Evolutionary conservation across 2,888 invertebrate species (phyloP), one percentile per base, ranked within the genome.

Genomic region (Calameuta filiformis): DNA sequence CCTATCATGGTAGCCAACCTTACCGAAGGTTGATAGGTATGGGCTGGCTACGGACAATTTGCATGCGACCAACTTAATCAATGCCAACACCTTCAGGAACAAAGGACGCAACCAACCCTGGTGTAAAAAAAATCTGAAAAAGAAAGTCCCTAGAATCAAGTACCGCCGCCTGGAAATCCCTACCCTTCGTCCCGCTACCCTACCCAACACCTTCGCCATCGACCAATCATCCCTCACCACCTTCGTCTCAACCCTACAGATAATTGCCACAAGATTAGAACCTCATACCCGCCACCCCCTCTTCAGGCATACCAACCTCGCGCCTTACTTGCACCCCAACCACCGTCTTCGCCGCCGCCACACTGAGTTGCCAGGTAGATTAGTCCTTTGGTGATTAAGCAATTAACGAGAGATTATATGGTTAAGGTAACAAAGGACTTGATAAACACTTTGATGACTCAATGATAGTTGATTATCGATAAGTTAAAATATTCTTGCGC

Each of bases 31-130:
- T 69, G 80, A 82, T 82, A 78, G 76, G 77, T 71, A 69, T 77
- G 85, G 76, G 81, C 81, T 82, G 85, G 84, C 84, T 82, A 83
- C 83, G 83, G 85, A 83, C 87, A 85, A 89, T 90, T 89, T 89
- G 88, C 90, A 90, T 90, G 88, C 87, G 88, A 88, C 87, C 87
- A 87, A 90, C 89, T 90, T 89, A 89, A 90, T 90, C 89, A 90
- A 87, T 84, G 88, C 87, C 86, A 85, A 87, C 89, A 89, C 89
- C 88, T 40, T 87, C 85, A 83, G 81, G 87, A 85, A 83, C 80
- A 69, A 40, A 15, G 40, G 40, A 40, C 40, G 40, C 15, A 15
- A 6, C 40, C 6, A 40, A 40, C 40, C 40, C 15, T 15, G 40
- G 4, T 40, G 40, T 40, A 40, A 4, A 37, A 40, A 40, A 15